Evolutionary conservation across 2,888 invertebrate species (phyloP), one percentile per base, ranked within the genome.

Genomic region (Slavum lentiscoides): DNA sequence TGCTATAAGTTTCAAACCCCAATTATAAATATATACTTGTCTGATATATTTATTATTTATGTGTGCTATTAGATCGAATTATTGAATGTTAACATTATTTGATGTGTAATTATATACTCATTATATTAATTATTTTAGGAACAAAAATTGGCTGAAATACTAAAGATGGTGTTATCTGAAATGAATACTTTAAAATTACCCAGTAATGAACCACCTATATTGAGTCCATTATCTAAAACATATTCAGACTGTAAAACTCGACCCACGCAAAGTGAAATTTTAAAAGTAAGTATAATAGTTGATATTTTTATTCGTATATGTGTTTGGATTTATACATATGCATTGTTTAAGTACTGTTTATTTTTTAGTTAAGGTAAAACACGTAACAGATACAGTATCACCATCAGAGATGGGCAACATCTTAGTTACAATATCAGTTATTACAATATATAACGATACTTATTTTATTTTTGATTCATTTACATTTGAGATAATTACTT

Each of bases 231-330:
- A 21, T 19, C 9, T 0, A 62, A 59, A 23, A 0, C 17, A 86
- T 0, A 55, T 23, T 2, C 30, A 59, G 21, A 81, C 77, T 11
- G 81, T 84, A 80, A 43, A 68, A 1, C 62, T 43, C 62, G 86
- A 85, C 87, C 87, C 7, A 84, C 84, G 82, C 85, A 86, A 17
- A 82, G 83, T 19, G 84, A 86, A 13, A 84, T 87, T 61, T 83
- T 86, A 83, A 84, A 86, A 83, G 86, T 86, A 83, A 82, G 62
- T 0, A 72, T 7, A 59, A n/a, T n/a, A 21, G 1, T 69, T 55
- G 15, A 13, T 49, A 69, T 69, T 69, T 69, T 55, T 68, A 67
- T 13, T 23, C 11, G 21, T 21, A 61, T 23, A 23, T 13, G 23
- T 61, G 23, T 23, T 55, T 55, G 19, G 19, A 6, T 55, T 15